These are phyloP conservation scores for Hippoglossus hippoglossus DNA, from an alignment of 2,797 vertebrate species.

Conservation along the genomic window DNA sequence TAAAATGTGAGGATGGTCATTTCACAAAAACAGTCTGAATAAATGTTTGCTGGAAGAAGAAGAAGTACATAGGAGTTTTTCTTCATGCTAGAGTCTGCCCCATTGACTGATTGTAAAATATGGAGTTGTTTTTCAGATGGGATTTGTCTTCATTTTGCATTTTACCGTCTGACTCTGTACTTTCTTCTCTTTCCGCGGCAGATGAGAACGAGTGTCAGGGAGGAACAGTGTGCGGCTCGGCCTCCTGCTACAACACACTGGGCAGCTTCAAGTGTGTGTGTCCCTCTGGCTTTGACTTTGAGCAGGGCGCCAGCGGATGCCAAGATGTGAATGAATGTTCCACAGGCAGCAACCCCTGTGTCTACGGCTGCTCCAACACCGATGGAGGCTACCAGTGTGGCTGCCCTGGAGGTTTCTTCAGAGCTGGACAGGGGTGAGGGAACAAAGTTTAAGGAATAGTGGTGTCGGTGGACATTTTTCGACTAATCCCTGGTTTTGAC, in stretches of 20 bases:
- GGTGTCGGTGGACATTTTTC: neutral
- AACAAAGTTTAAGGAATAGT: neutral
- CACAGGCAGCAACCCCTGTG: constrained; percentile 91
- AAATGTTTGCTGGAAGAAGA: too few species aligned
- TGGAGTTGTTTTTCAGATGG: too few species aligned
- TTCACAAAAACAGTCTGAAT: too few species aligned
- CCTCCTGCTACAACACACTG: constrained; percentile 98
- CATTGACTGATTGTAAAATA: too few species aligned
- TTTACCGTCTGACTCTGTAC: too few species aligned
- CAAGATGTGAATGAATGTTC: constrained; percentile 96
- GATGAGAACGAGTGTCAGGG: constrained; percentile 97
- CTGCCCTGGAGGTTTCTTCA: constrained; percentile 93
- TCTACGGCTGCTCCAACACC: constrained; percentile 96
- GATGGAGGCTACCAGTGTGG: constrained; percentile 97
- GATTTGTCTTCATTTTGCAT: neutral
- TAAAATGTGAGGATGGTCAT: too few species aligned
- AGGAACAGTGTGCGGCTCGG: constrained; percentile 90
- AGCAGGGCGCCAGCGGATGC: constrained; percentile 89
- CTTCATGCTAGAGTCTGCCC: too few species aligned
- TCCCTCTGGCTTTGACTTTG: constrained; percentile 94
- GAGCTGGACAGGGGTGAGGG: constrained; percentile 93
- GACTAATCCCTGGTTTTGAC: neutral
- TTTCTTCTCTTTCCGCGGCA: constrained; percentile 57
- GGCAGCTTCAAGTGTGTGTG: constrained; percentile 99
- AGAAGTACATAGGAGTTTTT: too few species aligned